Percentiles rank a stretch among this genome's conserved stretches.
Conservation (phyloP, 2,888 invertebrate species). For the Onthophagus sagittarius region DNA sequence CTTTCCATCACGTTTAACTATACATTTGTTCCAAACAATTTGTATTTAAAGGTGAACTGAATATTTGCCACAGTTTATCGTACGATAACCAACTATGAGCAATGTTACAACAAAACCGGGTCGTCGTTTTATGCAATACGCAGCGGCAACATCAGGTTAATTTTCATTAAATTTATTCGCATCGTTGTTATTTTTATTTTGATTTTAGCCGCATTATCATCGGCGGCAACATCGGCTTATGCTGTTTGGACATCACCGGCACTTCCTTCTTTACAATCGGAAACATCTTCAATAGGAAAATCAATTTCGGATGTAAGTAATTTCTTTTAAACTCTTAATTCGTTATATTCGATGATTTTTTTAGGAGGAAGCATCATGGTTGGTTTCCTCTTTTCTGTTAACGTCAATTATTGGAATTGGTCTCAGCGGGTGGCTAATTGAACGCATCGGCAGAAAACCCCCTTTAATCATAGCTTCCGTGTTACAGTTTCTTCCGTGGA, state of each 20-base stretch:
- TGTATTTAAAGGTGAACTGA: background rate
- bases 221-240: slow-evolving; percentile 24
- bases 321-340: background rate
- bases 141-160: slow-evolving; percentile 22
- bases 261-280: slow-evolving; percentile 24
- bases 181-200: background rate
- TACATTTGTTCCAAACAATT: background rate
- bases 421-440: slow-evolving; percentile 55
- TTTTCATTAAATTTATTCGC: background rate
- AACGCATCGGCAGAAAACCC: slow-evolving; percentile 54
- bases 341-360: slow-evolving; percentile 10
- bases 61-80: background rate
- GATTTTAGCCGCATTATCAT: slow-evolving; percentile 22
- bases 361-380: slow-evolving; percentile 54
- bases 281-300: slow-evolving; percentile 28
- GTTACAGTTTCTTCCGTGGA: slow-evolving; percentile 55
- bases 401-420: slow-evolving; percentile 56
- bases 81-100: background rate
- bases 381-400: slow-evolving; percentile 54
- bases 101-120: background rate
- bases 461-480: slow-evolving; percentile 52
- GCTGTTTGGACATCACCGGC: slow-evolving; percentile 30
- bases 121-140: slow-evolving; percentile 21
- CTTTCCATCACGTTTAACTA: background rate
- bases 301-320: slow-evolving; percentile 19